Evolutionary conservation across 2,113 vertebrate species (phyloP), one percentile per base, ranked within the genome.

Genomic region (Lonchura striata): DNA sequence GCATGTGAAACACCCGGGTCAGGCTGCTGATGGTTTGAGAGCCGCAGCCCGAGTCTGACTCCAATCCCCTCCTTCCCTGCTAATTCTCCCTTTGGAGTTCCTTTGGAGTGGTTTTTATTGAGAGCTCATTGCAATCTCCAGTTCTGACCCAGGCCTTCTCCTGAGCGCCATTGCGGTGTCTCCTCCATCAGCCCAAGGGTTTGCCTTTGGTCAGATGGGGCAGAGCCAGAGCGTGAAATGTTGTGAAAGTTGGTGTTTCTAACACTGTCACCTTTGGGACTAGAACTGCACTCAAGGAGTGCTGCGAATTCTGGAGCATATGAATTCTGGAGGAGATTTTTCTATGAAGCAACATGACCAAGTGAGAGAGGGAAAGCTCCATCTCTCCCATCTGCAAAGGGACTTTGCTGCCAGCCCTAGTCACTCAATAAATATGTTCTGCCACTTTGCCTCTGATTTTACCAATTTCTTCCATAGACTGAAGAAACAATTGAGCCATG

Each of bases 1-100:
- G 76, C 21, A 5, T 1, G 9, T n/a, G 54, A 19, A 53, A 11
- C 28, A 37, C 13, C 20, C 0, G 0, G 17, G 17, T n/a, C 56
- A 50, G 69, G 52, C 52, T 66, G 33, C 31, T 2, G 1, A 10
- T 27, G 42, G 23, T 22, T 25, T 15, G 22, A 42, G 56, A 66
- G 39, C 23, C 33, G 37, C 71, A 72, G 52, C 35, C 35, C 10
- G 10, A 50, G 21, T 33, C 28, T 39, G 59, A 49, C n/a, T n/a
- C 21, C 0, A 1, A 13, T 17, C 31, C 22, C 25, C 13, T 63
- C 54, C 35, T 46, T 64, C 21, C 10, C 44, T 53, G 44, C 68
- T 53, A 4, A 0, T 46, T 37, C 44, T 47, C 56, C 59, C 21
- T 42, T 64, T 25, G 20, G 24, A 8, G 6, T 69, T 65, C 42